A percentile compares a stretch with the other conserved stretches of the same genome.
These are phyloP conservation scores for Chesias legatella DNA, from an alignment of 2,888 invertebrate species.

Conservation along the genomic window DNA sequence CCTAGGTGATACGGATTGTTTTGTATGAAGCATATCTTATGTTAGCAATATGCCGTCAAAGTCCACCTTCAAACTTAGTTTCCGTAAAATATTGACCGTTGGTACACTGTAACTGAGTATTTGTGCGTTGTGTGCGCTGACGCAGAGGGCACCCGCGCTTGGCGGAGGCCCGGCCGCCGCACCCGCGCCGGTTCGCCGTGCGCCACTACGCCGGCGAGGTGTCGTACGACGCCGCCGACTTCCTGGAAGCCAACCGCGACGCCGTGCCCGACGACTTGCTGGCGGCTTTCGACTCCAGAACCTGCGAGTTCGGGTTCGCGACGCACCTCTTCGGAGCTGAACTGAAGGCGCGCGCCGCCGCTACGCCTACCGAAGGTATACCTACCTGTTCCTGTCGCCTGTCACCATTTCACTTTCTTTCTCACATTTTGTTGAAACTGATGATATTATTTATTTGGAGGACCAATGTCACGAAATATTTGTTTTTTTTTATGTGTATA, in stretches of 20 bases:
- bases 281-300: slow-evolving; percentile 94
- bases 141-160: slow-evolving; percentile 89
- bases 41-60: too few relatives aligned
- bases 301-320: slow-evolving; percentile 97
- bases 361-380: slow-evolving; percentile 10
- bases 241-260: slow-evolving; percentile 95
- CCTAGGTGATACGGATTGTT: too few relatives aligned
- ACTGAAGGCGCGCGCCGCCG: slow-evolving; percentile 81
- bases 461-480: too few relatives aligned
- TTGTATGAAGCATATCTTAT: too few relatives aligned
- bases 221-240: slow-evolving; percentile 93
- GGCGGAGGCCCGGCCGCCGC: slow-evolving; percentile 88
- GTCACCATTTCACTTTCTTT: too few relatives aligned
- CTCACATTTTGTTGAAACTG: too few relatives aligned
- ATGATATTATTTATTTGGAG: too few relatives aligned
- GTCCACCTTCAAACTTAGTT: too few relatives aligned
- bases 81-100: too few relatives aligned
- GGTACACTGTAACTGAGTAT: too few relatives aligned
- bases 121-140: background rate
- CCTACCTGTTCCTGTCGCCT: too few relatives aligned
- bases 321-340: slow-evolving; percentile 97
- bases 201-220: slow-evolving; percentile 90
- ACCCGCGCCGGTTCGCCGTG: slow-evolving; percentile 91
- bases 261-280: slow-evolving; percentile 95
- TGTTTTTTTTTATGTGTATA: too few relatives aligned